Evolutionary conservation across 2,888 invertebrate species (phyloP).

Genomic region (Eupithecia subfuscata): DNA sequence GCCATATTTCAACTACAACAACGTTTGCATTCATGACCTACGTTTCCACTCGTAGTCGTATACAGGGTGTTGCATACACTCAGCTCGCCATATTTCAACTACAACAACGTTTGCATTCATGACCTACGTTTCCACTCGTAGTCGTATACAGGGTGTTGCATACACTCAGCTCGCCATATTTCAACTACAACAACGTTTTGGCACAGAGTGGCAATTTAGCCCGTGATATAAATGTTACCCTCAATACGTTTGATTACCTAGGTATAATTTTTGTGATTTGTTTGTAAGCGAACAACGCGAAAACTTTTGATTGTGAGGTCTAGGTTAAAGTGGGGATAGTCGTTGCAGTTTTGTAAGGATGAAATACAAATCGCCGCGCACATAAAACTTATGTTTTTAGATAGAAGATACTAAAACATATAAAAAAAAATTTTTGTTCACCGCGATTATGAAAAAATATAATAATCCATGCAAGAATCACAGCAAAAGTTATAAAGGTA

Average conservation of each 20-base stretch:
- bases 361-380: not conserved
- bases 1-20: not conserved
- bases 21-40: not conserved
- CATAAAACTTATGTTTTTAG: no score
- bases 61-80: not conserved
- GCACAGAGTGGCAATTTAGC: not conserved
- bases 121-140: not conserved
- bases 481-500: no score
- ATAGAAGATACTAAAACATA: no score
- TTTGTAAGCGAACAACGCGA: not conserved
- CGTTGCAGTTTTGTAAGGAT: not conserved
- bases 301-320: not conserved
- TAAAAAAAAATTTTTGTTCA: no score
- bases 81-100: not conserved
- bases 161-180: not conserved
- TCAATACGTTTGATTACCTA: not conserved
- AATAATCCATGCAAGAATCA: no score
- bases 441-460: no score
- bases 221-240: not conserved
- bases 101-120: not conserved
- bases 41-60: not conserved
- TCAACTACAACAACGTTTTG: not conserved
- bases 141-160: not conserved
- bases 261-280: not conserved
- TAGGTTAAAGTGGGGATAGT: not conserved